Evolutionary conservation across 92 coral and sea anemone species (phyloP).

Genomic region (Pocillopora grandis): DNA sequence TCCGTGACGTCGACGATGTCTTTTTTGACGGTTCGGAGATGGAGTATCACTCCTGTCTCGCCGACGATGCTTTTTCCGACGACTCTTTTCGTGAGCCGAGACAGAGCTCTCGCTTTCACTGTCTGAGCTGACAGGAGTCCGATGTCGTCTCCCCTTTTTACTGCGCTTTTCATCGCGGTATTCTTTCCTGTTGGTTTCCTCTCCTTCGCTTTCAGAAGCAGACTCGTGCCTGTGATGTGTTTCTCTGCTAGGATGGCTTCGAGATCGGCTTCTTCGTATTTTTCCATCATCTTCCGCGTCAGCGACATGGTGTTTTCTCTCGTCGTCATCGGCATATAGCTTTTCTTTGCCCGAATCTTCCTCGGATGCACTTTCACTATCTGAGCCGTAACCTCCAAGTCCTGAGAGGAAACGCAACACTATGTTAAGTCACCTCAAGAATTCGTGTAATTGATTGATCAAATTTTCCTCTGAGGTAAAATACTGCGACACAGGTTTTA

Average conservation of each 20-base stretch:
- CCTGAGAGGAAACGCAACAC: constrained; percentile 47
- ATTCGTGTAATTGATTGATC: no score
- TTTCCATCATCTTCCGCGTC: constrained; percentile 37
- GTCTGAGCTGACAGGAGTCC: constrained; percentile 28
- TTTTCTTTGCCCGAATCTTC: constrained; percentile 42
- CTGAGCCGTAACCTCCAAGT: constrained; percentile 90
- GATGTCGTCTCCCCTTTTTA: constrained; percentile 17
- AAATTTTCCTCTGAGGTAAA: no score
- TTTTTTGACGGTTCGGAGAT: constrained; percentile 66
- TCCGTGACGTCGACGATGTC: constrained; percentile 57
- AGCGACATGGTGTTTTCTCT: constrained; percentile 49
- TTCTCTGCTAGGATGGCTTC: constrained; percentile 42
- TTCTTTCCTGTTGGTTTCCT: neutral
- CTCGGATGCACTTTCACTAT: constrained; percentile 72
- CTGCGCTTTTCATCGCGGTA: constrained; percentile 26
- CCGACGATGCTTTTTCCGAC: constrained; percentile 75
- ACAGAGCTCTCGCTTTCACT: constrained; percentile 59
- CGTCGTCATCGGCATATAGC: constrained; percentile 29
- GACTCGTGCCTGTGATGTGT: constrained; percentile 20
- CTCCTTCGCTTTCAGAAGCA: constrained; percentile 28
- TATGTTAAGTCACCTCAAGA: no score
- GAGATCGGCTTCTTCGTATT: constrained; percentile 54
- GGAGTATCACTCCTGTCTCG: constrained; percentile 76
- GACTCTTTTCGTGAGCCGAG: constrained; percentile 62
- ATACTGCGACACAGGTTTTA: no score